phyloP scores from a whole-genome alignment of 2,888 invertebrate species.

The Oscheius myriophilus region DNA sequence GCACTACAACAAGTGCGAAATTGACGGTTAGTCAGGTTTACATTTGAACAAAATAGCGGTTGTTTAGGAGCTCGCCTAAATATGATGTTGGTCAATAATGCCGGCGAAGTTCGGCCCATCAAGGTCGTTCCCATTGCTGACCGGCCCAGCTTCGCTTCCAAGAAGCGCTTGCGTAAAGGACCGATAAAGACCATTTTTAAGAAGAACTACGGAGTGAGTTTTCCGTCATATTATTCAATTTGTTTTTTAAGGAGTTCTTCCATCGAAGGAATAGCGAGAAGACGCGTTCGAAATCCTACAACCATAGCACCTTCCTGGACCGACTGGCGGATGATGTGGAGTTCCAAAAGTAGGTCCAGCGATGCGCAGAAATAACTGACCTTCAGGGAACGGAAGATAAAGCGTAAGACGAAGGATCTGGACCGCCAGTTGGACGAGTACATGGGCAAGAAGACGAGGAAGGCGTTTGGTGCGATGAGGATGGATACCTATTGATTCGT shows the following conservation, averaged over 20 bases:
- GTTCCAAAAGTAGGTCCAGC: background rate
- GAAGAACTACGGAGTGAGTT: too few species aligned
- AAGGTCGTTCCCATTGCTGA: too few species aligned
- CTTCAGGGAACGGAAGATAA: constrained; percentile 4
- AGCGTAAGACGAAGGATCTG: constrained; percentile 3
- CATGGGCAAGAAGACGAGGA: constrained; percentile 1
- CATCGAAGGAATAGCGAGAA: too few species aligned
- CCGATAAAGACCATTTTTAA: too few species aligned
- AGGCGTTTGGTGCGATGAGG: too few species aligned
- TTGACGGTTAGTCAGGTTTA: constrained; percentile 7
- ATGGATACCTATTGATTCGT: too few species aligned
- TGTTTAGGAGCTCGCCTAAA: background rate
- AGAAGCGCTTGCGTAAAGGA: too few species aligned
- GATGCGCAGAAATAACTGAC: background rate
- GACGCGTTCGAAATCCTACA: background rate
- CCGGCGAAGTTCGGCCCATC: too few species aligned
- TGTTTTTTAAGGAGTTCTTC: too few species aligned
- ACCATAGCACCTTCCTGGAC: background rate
- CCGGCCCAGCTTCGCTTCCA: too few species aligned
- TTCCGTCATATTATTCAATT: too few species aligned
- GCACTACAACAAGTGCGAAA: background rate
- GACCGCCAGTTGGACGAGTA: constrained; percentile 14
- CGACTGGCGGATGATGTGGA: constrained; percentile 20
- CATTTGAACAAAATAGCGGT: background rate
- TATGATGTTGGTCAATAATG: too few species aligned